Percentiles rank a stretch among this genome's conserved stretches.
These are phyloP conservation scores for Tretioscincus oriximinensis DNA, from an alignment of 2,113 vertebrate genomes.

Conservation along the genomic window DNA sequence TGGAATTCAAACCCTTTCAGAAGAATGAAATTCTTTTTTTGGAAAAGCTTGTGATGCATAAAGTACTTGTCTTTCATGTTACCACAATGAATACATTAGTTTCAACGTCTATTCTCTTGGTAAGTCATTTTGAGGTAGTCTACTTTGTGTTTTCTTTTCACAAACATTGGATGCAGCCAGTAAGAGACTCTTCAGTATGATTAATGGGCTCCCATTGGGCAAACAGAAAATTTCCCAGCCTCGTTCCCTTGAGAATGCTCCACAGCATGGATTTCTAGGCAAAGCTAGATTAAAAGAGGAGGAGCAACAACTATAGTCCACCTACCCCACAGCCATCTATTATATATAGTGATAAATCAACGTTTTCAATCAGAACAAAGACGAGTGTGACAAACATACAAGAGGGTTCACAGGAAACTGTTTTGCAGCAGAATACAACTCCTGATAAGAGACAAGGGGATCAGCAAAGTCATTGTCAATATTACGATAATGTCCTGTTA, in stretches of 20 bases:
- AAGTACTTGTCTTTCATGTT: constrained; percentile 37
- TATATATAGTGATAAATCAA: constrained; percentile 83
- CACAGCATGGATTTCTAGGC: constrained; percentile 76
- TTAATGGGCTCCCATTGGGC: constrained; percentile 82
- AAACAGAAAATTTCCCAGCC: constrained; percentile 78
- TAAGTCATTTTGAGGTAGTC: constrained; percentile 76
- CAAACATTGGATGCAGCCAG: constrained; percentile 70
- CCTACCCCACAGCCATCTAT: constrained; percentile 79
- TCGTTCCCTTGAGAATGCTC: constrained; percentile 80
- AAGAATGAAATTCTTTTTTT: constrained; percentile 9
- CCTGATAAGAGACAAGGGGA: constrained; percentile 73
- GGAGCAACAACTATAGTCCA: constrained; percentile 75
- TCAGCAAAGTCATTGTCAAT: constrained; percentile 75
- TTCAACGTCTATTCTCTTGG: constrained; percentile 70
- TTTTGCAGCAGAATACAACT: constrained; percentile 77
- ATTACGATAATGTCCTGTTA: constrained; percentile 70
- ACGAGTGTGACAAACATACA: constrained; percentile 77
- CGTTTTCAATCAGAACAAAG: constrained; percentile 81
- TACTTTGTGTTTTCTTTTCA: constrained; percentile 78
- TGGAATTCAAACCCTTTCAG: background rate
- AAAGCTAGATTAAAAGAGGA: constrained; percentile 85
- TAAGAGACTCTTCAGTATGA: constrained; percentile 74
- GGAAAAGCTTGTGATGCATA: constrained; percentile 43
- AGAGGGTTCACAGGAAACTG: constrained; percentile 77
- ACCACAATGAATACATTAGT: constrained; percentile 75